phyloP scores from a whole-genome alignment of 1,140 invertebrate species.

The Drosophila kepulauana region DNA sequence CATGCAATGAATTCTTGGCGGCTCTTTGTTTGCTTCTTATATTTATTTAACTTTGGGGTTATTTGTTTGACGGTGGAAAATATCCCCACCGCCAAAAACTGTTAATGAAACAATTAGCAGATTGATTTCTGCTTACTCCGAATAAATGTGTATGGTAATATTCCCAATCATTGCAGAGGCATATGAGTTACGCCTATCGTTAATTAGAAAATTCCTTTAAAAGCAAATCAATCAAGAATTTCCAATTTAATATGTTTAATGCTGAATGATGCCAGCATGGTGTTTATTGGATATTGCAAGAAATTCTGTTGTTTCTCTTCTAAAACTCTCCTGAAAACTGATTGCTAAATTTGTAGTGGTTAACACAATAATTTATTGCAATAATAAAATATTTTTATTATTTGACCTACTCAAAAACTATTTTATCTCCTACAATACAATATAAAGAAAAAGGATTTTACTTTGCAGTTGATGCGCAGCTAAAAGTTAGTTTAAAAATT shows the following conservation, averaged over 20 bases:
- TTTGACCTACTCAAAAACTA: too few species aligned
- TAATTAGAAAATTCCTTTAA: background rate
- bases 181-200: background rate
- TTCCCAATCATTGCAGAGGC: background rate
- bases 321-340: too few species aligned
- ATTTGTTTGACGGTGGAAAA: background rate
- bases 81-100: background rate
- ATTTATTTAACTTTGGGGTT: slow-evolving; percentile 12
- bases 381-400: too few species aligned
- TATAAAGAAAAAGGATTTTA: too few species aligned
- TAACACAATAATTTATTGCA: too few species aligned
- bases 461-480: background rate
- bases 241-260: too few species aligned
- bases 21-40: slow-evolving; percentile 11
- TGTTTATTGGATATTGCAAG: too few species aligned
- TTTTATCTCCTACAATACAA: too few species aligned
- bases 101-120: background rate
- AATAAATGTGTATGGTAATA: background rate
- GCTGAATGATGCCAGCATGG: too few species aligned
- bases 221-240: too few species aligned
- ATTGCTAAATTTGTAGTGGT: too few species aligned
- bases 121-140: background rate
- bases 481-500: slow-evolving; percentile 6
- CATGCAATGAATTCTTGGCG: slow-evolving; percentile 17
- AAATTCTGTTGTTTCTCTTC: too few species aligned